Evolutionary conservation across 1,140 invertebrate genomes (phyloP), one percentile per base, ranked within the genome.

Genomic region (Eueides isabella): DNA sequence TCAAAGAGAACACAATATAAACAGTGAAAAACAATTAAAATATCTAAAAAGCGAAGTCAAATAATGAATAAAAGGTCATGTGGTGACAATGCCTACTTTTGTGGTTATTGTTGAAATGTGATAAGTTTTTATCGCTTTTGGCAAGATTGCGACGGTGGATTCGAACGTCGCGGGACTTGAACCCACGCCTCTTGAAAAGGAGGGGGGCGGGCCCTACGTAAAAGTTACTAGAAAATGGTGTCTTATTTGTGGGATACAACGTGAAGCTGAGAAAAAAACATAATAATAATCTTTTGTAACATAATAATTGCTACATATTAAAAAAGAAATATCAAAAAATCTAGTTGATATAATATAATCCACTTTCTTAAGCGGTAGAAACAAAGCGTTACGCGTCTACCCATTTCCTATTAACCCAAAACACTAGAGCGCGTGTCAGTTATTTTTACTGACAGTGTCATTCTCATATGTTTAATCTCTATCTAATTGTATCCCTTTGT

Each of bases 371-470:
- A 55, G 19, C 7, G n/a, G 23, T 55, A 55, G 44, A 55, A 55
- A 55, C 9, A 55, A 23, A 48, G 19, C n/a, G 44, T 9, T 55
- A 29, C n/a, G n/a, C n/a, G n/a, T 63, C 30, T 28, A 63, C 28
- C 30, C n/a, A 63, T 63, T 63, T 63, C 61, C 26, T 29, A 63
- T 63, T 31, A 28, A 63, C 29, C 26, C 14, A 63, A 9, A 64
- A 64, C 9, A 29, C 11, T 26, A 12, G 19, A 66, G 64, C 33
- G 64, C 31, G 31, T 14, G 64, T 66, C 64, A 14, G 64, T 66
- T 66, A 23, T 23, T 35, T 26, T 66, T 38, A 26, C 33, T 66
- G 64, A 66, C 64, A 66, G 11, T 66, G 14, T 66, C 31, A 66
- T 12, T 33, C 23, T 38, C 64, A 26, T 35, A 35, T 26, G 19